phyloP scores from a whole-genome alignment of 2,888 invertebrate species.

The Scotopteryx bipunctaria region DNA sequence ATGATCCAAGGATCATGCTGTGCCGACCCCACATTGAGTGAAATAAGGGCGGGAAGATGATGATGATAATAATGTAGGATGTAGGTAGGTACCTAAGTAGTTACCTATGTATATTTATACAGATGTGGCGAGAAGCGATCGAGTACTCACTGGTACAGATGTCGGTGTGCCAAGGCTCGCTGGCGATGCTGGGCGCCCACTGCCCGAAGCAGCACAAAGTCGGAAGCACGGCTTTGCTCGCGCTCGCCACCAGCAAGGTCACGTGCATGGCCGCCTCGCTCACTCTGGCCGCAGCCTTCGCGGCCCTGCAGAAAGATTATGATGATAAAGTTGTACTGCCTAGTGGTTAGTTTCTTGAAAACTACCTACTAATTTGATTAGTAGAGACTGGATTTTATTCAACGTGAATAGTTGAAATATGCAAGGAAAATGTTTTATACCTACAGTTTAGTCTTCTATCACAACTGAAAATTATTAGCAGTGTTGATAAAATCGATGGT shows the following conservation, averaged over 20 bases:
- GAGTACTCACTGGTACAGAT: constrained; percentile 71
- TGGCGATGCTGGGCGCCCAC: constrained; percentile 69
- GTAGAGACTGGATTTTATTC: no score
- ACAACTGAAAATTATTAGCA: no score
- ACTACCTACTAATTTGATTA: no score
- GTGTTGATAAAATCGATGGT: no score
- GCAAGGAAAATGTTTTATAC: no score
- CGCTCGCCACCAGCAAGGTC: constrained; percentile 59
- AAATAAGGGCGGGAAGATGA: no score
- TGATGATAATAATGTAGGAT: no score
- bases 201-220: constrained; percentile 61
- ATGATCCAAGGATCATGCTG: no score
- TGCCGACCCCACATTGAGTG: no score
- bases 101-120: constrained; percentile 6
- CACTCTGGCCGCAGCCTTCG: constrained; percentile 63
- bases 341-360: constrained; percentile 58
- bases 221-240: constrained; percentile 54
- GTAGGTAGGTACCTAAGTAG: no score
- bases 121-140: constrained; percentile 75
- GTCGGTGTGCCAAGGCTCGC: constrained; percentile 65
- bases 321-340: constrained; percentile 57
- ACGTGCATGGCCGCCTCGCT: constrained; percentile 56
- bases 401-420: no score
- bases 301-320: constrained; percentile 64
- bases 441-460: no score